Conservation (phyloP, 2,888 invertebrate genomes). For the Pogonocherus hispidulus region DNA sequence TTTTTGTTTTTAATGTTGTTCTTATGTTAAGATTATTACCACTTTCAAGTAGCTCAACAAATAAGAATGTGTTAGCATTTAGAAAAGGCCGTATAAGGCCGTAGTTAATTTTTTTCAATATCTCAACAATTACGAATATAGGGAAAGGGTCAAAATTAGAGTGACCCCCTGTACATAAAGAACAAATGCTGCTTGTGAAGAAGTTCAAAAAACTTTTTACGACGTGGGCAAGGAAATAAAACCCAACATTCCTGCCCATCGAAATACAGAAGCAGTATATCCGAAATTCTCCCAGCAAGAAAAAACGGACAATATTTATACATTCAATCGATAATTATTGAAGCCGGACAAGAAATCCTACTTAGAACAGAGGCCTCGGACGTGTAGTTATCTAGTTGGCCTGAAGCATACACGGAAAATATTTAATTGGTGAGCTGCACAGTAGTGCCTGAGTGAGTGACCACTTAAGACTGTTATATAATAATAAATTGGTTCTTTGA, state of each 20-base stretch:
- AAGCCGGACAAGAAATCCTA: conserved; percentile 50
- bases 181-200: too few species aligned
- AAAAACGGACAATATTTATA: conserved; percentile 22
- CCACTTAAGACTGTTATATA: conserved; percentile 58
- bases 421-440: conserved; percentile 55
- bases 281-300: conserved; percentile 3
- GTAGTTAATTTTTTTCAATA: too few species aligned
- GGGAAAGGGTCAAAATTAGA: too few species aligned
- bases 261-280: not conserved
- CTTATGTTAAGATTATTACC: too few species aligned
- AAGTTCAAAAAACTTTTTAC: not conserved
- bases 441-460: conserved; percentile 54
- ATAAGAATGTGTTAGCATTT: too few species aligned
- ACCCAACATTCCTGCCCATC: not conserved
- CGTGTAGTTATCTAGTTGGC: conserved; percentile 52
- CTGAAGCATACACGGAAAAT: conserved; percentile 48
- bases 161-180: too few species aligned
- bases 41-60: too few species aligned
- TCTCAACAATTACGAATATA: too few species aligned
- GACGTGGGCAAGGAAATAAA: not conserved
- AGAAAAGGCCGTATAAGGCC: too few species aligned
- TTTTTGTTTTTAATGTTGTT: too few species aligned
- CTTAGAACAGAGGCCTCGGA: conserved; percentile 50
- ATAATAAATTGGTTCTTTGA: conserved; percentile 57
- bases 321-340: conserved; percentile 31